These are phyloP conservation scores for Pterostichus madidus DNA, from an alignment of 2,888 invertebrate genomes.

Conservation along the genomic window DNA sequence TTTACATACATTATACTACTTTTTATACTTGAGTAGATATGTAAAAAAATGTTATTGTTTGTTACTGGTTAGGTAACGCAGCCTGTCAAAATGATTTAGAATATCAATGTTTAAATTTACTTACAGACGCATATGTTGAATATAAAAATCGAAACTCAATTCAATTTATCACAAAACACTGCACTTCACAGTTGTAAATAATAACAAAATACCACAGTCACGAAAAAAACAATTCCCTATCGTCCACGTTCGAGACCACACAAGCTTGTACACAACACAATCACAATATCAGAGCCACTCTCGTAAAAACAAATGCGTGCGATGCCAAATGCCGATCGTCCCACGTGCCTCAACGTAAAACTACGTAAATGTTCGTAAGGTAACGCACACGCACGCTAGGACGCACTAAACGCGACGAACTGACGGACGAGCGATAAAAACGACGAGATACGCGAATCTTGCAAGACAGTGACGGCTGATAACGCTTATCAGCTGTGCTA, in stretches of 20 bases:
- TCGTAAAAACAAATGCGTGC: slow-evolving; percentile 30
- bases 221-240: neutral
- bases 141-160: neutral
- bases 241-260: slow-evolving; percentile 16
- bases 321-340: slow-evolving; percentile 48
- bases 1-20: no score
- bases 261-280: slow-evolving; percentile 10
- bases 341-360: slow-evolving; percentile 42
- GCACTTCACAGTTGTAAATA: neutral
- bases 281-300: slow-evolving; percentile 21
- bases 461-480: slow-evolving; percentile 12
- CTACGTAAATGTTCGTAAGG: slow-evolving; percentile 14
- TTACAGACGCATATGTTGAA: no score
- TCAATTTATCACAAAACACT: neutral
- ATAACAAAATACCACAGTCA: neutral
- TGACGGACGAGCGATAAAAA: slow-evolving; percentile 35
- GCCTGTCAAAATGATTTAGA: no score
- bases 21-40: no score
- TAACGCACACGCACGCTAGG: slow-evolving; percentile 2
- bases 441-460: neutral
- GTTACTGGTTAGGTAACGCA: no score
- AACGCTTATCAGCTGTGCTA: slow-evolving; percentile 26
- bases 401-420: slow-evolving; percentile 8
- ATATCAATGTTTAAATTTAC: no score
- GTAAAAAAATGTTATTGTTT: no score